phyloP scores from a whole-genome alignment of 2,797 vertebrate species.

The Euphonia xanthogaster region DNA sequence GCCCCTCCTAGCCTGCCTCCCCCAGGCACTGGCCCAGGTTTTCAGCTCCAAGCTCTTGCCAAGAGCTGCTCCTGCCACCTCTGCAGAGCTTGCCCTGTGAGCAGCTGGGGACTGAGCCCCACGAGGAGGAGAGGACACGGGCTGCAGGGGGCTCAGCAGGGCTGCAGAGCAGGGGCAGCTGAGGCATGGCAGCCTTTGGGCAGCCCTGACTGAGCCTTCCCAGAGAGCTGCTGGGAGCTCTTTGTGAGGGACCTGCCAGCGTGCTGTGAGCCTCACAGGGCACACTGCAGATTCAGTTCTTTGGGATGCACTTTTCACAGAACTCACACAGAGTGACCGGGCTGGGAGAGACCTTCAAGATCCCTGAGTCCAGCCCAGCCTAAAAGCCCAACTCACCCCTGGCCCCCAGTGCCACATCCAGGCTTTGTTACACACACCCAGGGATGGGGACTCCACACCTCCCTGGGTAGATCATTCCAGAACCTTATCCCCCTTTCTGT shows the following conservation, averaged over 20 bases:
- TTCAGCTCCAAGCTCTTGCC: fast-evolving
- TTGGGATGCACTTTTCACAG: background rate
- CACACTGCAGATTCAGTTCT: background rate
- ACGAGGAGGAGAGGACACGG: background rate
- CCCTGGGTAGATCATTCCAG: background rate
- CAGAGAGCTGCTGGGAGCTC: background rate
- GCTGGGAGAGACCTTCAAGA: too few relatives aligned
- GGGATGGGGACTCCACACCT: background rate
- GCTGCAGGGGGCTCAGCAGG: background rate
- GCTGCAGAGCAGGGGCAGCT: background rate
- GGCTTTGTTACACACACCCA: background rate
- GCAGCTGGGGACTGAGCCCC: background rate
- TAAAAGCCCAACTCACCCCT: too few relatives aligned
- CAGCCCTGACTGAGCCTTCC: background rate
- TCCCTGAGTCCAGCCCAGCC: too few relatives aligned
- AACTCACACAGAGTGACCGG: background rate
- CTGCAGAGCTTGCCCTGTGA: background rate
- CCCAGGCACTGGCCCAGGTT: background rate
- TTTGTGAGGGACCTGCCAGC: background rate
- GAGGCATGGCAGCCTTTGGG: background rate
- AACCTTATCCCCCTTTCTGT: too few relatives aligned
- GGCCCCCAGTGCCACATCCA: too few relatives aligned
- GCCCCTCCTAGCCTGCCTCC: background rate
- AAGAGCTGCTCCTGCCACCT: background rate
- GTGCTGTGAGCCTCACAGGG: background rate